Evolutionary conservation across 1,140 invertebrate genomes (phyloP), one percentile per base, ranked within the genome.

Genomic region (Rhopalosiphum padi): DNA sequence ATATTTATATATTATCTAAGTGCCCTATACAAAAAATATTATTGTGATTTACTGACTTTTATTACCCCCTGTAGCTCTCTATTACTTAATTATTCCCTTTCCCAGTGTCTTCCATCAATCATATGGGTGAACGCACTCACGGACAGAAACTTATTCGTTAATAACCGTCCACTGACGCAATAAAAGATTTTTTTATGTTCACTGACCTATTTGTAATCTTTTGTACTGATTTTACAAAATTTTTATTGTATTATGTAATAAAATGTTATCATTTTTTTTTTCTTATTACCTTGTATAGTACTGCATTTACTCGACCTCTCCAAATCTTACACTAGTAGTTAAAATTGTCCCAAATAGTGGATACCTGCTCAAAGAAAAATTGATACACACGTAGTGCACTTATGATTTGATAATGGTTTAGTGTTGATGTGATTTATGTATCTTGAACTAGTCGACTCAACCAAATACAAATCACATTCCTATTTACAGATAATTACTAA

Each of bases 231-330:
- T 86, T 86, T 86, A 93, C 35, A 53, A 93, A 85, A 86, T n/a
- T 48, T 85, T 15, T 86, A 55, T 93, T 90, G 48, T 90, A 90
- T 90, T 90, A 85, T 93, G 51, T 86, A 86, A 93, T 93, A 93
- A 90, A 93, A 93, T 93, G 91, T 93, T 93, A 83, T 85, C 11
- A 91, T 92, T 92, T 92, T 85, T 85, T 85, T 92, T 92, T 92
- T 91, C 41, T 90, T 55, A 60, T 60, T 41, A 15, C 35, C 22
- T 1, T 89, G 21, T 89, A 4, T 55, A 35, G 2, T 35, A 51
- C 11, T 35, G 48, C 7, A 9, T 25, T 86, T 86, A 86, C 3
- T 1, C 30, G 37, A 46, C 37, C 11, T 86, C 25, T 23, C 25
- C 41, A 6, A 83, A 83, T 83, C 22, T 18, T 77, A 0, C 60